Base-by-base conservation (phyloP, 1,140 invertebrate species). In the Proctacanthus coquilletti region DNA sequence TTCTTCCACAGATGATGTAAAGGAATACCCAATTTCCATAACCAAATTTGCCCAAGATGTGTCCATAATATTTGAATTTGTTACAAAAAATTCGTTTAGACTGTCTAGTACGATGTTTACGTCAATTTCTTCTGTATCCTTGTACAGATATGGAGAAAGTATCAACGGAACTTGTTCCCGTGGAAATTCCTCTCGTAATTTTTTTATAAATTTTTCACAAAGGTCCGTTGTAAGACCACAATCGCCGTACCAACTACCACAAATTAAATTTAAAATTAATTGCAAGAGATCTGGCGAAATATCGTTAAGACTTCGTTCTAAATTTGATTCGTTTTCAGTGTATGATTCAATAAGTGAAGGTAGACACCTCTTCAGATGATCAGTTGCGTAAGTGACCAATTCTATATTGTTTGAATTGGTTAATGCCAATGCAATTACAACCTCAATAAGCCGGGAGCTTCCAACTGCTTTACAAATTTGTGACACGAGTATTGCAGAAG, bases 251-350 rank as follows among this genome's bases (percentile, higher is more conserved):
- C 53, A 54, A 48, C 42, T 60, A 43, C 47, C 65, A 49, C 49
- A 68, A 52, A 71, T 68, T 50, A 70, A 66, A 44, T 64, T 76
- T 18, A 86, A 65, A 43, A 93, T 76, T 36, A 85, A 69, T 64
- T 93, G 85, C 50, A 92, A 66, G 42, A 89, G 72, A 69, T 92
- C 84, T 45, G 84, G 80, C 40, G 80, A 80, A 45, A 81, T 80
- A 63, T 92, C 85, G 66, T 85, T 80, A 45, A 92, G 69, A 39
- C 84, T 84, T 49, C 77, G 80, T 60, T 83, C 82, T 51, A 77
- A 74, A 20, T 54, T 57, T 50, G 71, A 71, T 45, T 47, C 48
- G 5, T 78, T 75, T 52, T 89, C 83, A 41, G 83, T 71, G 56
- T 87, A 88, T 43, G 79, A 78, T 53, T 80, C 74, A 23, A 94